Evolutionary conservation across 2,888 invertebrate genomes (phyloP).

Genomic region (Gnatocerus cornutus): DNA sequence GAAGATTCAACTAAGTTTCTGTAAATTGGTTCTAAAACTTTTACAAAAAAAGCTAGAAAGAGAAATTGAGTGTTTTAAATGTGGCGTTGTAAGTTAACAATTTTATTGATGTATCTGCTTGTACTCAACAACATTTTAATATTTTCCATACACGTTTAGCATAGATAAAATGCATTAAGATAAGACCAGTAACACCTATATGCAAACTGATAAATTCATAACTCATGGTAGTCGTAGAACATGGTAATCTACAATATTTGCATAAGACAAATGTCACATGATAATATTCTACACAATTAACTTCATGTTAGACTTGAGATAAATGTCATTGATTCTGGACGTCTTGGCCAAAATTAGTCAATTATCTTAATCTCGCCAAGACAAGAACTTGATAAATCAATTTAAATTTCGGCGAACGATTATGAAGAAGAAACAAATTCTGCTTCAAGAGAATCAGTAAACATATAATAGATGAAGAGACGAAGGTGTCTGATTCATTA

Average conservation of each 20-base stretch:
- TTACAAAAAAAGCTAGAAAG: no score
- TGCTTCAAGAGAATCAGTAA: slow-evolving; percentile 39
- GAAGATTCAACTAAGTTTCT: no score
- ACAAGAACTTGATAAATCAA: no score
- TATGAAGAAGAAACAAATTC: no score
- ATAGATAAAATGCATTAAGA: slow-evolving; percentile 50
- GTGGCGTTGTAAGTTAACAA: no score
- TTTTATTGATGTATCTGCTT: background rate
- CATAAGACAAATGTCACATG: slow-evolving; percentile 20
- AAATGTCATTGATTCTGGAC: no score
- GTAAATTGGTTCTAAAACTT: no score
- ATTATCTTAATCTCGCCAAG: no score
- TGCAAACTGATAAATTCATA: slow-evolving; percentile 46
- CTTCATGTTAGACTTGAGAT: no score
- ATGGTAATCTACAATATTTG: slow-evolving; percentile 39
- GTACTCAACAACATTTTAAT: slow-evolving; percentile 9
- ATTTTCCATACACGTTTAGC: slow-evolving; percentile 24
- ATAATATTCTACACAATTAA: slow-evolving; percentile 14
- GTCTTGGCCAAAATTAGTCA: no score
- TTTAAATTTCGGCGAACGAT: no score
- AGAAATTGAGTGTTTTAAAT: no score
- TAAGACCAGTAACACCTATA: slow-evolving; percentile 48
- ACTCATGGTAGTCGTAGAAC: slow-evolving; percentile 19
- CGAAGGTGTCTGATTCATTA: slow-evolving; percentile 66
- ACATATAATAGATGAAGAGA: slow-evolving; percentile 53